Evolutionary conservation across 23 tunicate genomes (phyloP).

Genomic region (Oikopleura vanhoeffeni): DNA sequence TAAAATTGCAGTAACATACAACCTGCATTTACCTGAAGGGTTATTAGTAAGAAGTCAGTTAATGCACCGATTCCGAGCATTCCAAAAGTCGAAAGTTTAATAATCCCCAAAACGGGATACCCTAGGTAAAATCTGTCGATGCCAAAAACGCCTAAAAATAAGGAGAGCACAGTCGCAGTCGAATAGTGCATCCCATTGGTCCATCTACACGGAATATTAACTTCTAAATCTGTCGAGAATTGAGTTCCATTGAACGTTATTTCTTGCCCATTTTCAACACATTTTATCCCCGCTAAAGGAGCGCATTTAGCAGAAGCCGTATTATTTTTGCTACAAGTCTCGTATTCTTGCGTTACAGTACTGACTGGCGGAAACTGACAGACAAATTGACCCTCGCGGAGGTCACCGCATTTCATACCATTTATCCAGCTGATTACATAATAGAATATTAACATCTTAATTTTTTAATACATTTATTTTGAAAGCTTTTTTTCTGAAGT

Average conservation of each 20-base stretch:
- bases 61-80: background rate
- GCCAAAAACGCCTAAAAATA: background rate
- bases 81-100: background rate
- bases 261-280: background rate
- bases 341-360: background rate
- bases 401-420: background rate
- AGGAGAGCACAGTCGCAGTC: background rate
- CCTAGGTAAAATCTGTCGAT: background rate
- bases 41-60: background rate
- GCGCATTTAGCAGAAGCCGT: background rate
- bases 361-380: background rate
- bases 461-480: too few species aligned
- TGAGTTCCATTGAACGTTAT: background rate
- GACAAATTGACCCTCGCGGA: background rate
- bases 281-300: background rate
- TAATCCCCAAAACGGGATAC: background rate
- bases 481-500: too few species aligned
- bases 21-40: background rate
- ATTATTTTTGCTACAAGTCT: background rate
- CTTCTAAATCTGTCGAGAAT: background rate
- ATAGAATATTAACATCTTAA: background rate
- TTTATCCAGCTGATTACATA: background rate
- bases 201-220: background rate
- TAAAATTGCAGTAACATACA: too few species aligned
- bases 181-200: background rate